Conservation (phyloP, 2,888 invertebrate species). For the Ophion obscuratus region DNA sequence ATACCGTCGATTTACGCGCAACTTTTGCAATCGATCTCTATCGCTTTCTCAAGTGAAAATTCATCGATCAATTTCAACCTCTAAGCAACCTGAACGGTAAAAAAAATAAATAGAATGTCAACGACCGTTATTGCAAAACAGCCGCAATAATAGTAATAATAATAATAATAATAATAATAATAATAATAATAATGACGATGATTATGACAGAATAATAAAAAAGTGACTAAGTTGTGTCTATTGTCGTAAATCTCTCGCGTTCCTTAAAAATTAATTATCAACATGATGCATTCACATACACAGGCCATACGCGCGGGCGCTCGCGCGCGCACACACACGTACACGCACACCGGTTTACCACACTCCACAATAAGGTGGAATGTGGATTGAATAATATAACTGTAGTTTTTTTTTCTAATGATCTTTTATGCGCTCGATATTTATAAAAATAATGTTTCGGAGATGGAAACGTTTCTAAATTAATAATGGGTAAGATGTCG, state of each 20-base stretch:
- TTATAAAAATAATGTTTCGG: constrained; percentile 83
- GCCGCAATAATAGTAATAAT: constrained; percentile 10
- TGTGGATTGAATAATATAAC: constrained; percentile 50
- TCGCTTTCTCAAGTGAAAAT: not conserved
- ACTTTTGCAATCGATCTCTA: not conserved
- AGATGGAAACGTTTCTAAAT: constrained; percentile 77
- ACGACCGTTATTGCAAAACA: constrained; percentile 28
- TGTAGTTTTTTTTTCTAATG: constrained; percentile 10
- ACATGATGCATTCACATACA: not conserved
- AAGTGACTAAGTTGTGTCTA: constrained; percentile 82
- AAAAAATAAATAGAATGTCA: constrained; percentile 81
- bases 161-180: constrained; percentile 36
- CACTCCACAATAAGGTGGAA: not conserved
- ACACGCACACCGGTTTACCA: constrained; percentile 18
- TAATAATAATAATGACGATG: constrained; percentile 20
- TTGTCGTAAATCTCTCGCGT: constrained; percentile 76
- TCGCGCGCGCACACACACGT: constrained; percentile 54
- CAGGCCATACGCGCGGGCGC: too few relatives aligned
- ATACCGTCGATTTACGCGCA: not conserved
- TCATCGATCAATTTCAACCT: not conserved
- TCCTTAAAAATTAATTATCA: constrained; percentile 73
- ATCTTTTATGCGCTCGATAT: constrained; percentile 73
- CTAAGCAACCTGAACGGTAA: constrained; percentile 64
- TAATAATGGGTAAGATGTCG: constrained; percentile 67
- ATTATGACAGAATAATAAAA: constrained; percentile 78